These are phyloP conservation scores for Lophius piscatorius DNA, from an alignment of 2,113 vertebrate genomes.

Conservation along the genomic window DNA sequence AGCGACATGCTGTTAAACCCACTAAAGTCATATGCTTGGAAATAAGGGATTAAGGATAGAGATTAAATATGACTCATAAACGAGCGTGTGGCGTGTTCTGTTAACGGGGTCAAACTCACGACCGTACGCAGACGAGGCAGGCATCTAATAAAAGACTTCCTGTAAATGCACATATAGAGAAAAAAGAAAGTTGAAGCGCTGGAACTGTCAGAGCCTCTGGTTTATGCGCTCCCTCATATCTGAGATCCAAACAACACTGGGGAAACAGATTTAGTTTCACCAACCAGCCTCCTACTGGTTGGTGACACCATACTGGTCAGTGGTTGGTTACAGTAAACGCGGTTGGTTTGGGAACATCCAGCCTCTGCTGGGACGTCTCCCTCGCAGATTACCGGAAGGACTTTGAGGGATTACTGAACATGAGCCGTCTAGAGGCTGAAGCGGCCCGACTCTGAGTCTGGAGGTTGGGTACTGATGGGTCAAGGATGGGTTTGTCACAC, in stretches of 20 bases:
- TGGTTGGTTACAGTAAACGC: constrained; percentile 14
- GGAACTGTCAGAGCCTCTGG: no score
- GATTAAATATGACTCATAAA: constrained; percentile 56
- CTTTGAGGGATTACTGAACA: constrained; percentile 68
- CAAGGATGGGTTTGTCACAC: constrained; percentile 18
- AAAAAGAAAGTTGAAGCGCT: no score
- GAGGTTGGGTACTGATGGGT: no score
- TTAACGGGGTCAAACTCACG: constrained; percentile 34
- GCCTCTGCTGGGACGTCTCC: constrained; percentile 38
- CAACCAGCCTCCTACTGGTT: no score
- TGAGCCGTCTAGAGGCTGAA: constrained; percentile 65
- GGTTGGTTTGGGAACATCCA: constrained; percentile 13
- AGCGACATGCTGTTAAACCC: constrained; percentile 9
- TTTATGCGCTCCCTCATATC: no score
- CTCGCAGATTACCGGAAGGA: constrained; percentile 68
- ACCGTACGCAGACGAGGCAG: background rate
- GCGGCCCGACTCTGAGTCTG: constrained; percentile 28
- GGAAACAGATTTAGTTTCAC: no score
- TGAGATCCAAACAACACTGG: no score
- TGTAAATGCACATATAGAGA: background rate
- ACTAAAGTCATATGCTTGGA: constrained; percentile 31
- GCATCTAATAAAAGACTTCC: background rate
- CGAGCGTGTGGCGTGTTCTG: constrained; percentile 3
- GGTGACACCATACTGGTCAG: no score
- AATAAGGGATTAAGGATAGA: constrained; percentile 57